Percentiles rank a stretch among this genome's conserved stretches.
phyloP scores from a whole-genome alignment of 1,140 invertebrate species.

The Calosoma granatense region DNA sequence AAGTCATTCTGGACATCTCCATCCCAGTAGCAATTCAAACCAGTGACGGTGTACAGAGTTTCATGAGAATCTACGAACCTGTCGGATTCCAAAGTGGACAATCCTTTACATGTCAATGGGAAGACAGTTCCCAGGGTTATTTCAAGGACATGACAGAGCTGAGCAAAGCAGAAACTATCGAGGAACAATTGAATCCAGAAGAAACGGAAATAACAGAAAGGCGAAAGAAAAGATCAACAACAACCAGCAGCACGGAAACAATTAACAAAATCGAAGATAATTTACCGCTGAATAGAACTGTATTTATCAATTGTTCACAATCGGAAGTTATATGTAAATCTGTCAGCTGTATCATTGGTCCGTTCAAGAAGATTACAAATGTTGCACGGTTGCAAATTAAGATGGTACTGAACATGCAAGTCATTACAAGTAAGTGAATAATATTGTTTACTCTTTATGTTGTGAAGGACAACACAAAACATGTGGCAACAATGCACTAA shows the following conservation, averaged over 20 bases:
- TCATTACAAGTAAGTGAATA: constrained; percentile 25
- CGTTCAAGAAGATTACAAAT: constrained; percentile 21
- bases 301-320: not conserved
- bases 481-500: too few relatives aligned
- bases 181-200: constrained; percentile 4
- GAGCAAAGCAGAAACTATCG: not conserved
- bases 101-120: constrained; percentile 23
- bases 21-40: constrained; percentile 26
- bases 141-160: not conserved
- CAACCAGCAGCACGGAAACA: constrained; percentile 16
- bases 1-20: constrained; percentile 24
- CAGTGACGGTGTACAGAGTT: constrained; percentile 18
- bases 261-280: constrained; percentile 15
- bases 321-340: constrained; percentile 20
- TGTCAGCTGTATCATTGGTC: constrained; percentile 24
- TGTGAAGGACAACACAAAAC: too few relatives aligned
- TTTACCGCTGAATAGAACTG: not conserved
- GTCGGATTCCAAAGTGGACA: constrained; percentile 23
- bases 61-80: constrained; percentile 27
- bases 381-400: constrained; percentile 24
- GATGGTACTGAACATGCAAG: constrained; percentile 23
- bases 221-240: constrained; percentile 9
- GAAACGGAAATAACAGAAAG: constrained; percentile 10
- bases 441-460: too few relatives aligned
- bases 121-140: constrained; percentile 10